These are phyloP conservation scores for Chaetops frenatus DNA, from an alignment of 2,113 vertebrate species.

Conservation along the genomic window DNA sequence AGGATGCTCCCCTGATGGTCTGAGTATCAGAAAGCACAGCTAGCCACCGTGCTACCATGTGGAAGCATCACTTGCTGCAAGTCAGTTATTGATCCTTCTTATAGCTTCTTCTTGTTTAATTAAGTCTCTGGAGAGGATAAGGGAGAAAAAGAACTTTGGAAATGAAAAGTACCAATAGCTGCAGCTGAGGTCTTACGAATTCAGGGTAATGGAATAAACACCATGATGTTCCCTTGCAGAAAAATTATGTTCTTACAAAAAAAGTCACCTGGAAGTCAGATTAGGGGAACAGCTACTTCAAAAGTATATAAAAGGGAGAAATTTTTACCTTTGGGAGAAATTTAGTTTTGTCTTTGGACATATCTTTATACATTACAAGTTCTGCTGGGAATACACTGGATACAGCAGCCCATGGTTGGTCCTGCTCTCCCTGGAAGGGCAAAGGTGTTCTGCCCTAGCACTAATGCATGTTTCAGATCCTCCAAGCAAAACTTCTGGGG, in stretches of 20 bases:
- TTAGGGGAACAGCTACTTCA: background rate
- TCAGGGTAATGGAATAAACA: background rate
- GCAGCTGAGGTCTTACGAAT: background rate
- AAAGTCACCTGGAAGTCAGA: background rate
- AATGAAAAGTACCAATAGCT: background rate
- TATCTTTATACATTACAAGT: background rate
- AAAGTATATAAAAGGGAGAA: background rate
- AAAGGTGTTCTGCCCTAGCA: background rate
- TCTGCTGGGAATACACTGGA: background rate
- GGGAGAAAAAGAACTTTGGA: background rate
- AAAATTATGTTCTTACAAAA: background rate
- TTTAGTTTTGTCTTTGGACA: background rate
- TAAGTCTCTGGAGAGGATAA: background rate
- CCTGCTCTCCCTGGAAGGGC: background rate
- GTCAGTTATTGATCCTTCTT: background rate
- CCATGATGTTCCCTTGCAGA: background rate
- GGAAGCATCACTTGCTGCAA: background rate
- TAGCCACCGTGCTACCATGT: accelerated
- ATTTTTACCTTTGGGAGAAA: background rate
- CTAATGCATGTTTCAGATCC: background rate
- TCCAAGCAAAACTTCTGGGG: background rate
- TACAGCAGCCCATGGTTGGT: background rate
- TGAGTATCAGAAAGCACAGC: background rate
- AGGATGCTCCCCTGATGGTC: background rate
- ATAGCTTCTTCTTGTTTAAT: background rate